A percentile compares a stretch with the other conserved stretches of the same genome.
Evolutionary conservation across 2,888 invertebrate species (phyloP).

Genomic region (Hydropsyche betteni): DNA sequence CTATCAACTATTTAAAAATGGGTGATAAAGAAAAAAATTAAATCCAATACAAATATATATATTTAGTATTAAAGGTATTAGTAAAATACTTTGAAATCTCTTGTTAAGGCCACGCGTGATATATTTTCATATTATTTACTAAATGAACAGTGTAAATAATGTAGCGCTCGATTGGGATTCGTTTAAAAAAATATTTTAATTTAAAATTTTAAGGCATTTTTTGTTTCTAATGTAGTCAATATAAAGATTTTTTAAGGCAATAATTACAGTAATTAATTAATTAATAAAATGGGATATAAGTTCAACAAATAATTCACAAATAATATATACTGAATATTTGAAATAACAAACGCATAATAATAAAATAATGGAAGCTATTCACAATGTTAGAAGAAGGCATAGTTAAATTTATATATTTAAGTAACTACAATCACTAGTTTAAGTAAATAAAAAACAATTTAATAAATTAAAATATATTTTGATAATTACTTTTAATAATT

Average conservation of each 20-base stretch:
- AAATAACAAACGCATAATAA: background rate
- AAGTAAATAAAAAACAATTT: conserved; percentile 20
- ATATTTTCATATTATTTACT: conserved; percentile 37
- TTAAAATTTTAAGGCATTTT: conserved; percentile 2
- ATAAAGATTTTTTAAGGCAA: conserved; percentile 6
- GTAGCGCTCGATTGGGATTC: conserved; percentile 43
- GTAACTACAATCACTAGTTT: background rate
- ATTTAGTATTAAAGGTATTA: conserved; percentile 24
- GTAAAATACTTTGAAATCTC: conserved; percentile 37
- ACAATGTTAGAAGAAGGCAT: conserved; percentile 7
- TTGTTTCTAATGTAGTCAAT: background rate
- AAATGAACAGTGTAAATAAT: conserved; percentile 42
- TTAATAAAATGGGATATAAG: background rate
- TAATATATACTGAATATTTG: background rate
- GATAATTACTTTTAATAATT: conserved; percentile 13
- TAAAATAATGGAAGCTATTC: conserved; percentile 15
- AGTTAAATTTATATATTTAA: conserved; percentile 10
- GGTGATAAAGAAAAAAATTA: background rate
- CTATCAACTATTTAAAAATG: background rate
- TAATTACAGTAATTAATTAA: background rate
- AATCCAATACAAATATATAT: background rate
- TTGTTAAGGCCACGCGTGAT: conserved; percentile 46
- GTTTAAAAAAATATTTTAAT: background rate
- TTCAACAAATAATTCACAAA: background rate
- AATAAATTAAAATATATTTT: conserved; percentile 29